Evolutionary conservation across 2,797 vertebrate genomes (phyloP), one percentile per base, ranked within the genome.

Genomic region (Varecia variegata): DNA sequence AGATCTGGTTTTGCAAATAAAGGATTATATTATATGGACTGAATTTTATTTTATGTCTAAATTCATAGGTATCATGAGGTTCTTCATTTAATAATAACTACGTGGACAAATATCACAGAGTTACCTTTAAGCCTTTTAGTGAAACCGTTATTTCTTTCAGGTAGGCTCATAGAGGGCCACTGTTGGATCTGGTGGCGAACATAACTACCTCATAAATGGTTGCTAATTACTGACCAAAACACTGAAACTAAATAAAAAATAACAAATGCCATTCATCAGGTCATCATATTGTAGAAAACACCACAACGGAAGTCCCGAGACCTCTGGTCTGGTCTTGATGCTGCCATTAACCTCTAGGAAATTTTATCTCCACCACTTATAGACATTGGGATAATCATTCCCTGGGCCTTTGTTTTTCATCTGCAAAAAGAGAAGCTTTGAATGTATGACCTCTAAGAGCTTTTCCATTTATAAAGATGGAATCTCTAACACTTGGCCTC

Each of bases 21-120:
- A 80, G 13, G 18, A 12, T 50, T 82, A 5, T 23, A 65, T 27
- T 86, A 74, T 43, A 32, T 40, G 86, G n/a, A 47, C 6, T 88
- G 67, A 60, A 47, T 73, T 96, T 96, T 45, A 38, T 50, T 71
- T 45, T 73, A 65, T 58, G 80, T 94, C 50, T 81, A 87, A 83
- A 76, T 60, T 1, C 30, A 52, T 7, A 38, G 43, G 20, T 32
- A 47, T 54, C 62, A 80, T 84, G 74, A 90, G 14, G 43, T 38
- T 81, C 43, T n/a, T 65, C 17, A 52, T 60, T 90, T 93, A 67
- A 76, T 21, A 81, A 25, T 15, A 54, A 35, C 2, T 18, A 52
- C n/a, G 21, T 81, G 23, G 7, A 47, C 25, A 79, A 88, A 84
- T 43, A 65, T 7, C 7, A 3, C 32, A 58, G 5, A 88, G 27